phyloP scores from a whole-genome alignment of 2,888 invertebrate genomes.

The Thysanoteuthis rhombus region DNA sequence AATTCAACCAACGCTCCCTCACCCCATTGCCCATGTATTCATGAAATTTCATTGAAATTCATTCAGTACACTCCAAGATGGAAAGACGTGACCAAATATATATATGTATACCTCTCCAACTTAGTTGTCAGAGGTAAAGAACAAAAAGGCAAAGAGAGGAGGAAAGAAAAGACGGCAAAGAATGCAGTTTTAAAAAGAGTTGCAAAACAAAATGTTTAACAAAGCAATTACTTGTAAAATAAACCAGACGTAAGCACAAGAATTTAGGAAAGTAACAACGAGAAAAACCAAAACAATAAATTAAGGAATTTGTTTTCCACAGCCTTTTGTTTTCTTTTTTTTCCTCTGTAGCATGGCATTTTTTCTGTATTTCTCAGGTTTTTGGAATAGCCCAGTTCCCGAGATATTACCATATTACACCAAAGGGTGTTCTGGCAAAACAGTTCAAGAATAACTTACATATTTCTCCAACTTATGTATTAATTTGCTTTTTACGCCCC shows the following conservation, averaged over 20 bases:
- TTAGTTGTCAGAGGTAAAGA: not conserved
- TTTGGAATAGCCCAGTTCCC: not conserved
- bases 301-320: not conserved
- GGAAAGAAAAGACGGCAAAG: not conserved
- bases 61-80: not conserved
- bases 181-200: not conserved
- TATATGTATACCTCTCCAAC: too few species aligned
- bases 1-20: too few species aligned
- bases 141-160: not conserved
- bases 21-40: too few species aligned
- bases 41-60: too few species aligned
- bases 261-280: not conserved
- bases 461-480: not conserved
- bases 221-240: not conserved
- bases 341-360: not conserved
- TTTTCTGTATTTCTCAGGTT: conserved; percentile 12
- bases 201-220: not conserved
- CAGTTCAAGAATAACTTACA: not conserved
- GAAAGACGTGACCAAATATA: too few species aligned
- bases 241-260: not conserved
- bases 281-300: not conserved
- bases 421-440: not conserved
- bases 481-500: not conserved
- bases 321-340: not conserved
- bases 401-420: too few species aligned